A percentile compares a stretch with the other conserved stretches of the same genome.
Evolutionary conservation across 2,113 vertebrate genomes (phyloP).

Genomic region (Gila orcuttii): DNA sequence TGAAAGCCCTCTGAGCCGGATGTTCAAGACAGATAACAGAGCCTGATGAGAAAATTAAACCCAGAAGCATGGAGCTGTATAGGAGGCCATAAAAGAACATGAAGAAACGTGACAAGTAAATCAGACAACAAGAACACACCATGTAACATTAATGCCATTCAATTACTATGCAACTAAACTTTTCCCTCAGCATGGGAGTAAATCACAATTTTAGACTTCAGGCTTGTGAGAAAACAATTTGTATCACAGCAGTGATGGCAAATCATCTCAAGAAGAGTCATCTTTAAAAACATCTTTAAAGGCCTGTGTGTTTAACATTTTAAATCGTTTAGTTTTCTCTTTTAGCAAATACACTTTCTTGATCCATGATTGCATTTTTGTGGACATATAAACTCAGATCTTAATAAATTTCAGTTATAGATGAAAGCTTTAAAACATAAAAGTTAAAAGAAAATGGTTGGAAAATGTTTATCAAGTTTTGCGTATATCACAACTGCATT

Average conservation of each 20-base stretch:
- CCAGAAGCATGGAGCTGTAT: background rate
- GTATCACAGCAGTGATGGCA: background rate
- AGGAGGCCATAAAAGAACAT: background rate
- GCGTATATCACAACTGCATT: too few species aligned
- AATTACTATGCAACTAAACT: background rate
- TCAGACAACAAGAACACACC: constrained; percentile 3
- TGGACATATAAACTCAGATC: background rate
- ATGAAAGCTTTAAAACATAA: background rate
- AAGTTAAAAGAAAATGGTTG: too few species aligned
- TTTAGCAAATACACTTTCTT: background rate
- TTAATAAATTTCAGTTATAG: background rate
- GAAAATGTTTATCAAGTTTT: too few species aligned
- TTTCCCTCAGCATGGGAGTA: background rate
- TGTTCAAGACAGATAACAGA: background rate
- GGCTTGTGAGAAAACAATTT: constrained; percentile 11
- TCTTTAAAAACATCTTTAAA: background rate
- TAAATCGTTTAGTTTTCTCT: background rate
- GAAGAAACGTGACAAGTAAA: background rate
- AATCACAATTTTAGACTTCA: background rate
- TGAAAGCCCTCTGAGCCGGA: background rate
- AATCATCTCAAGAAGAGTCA: background rate
- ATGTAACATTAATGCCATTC: background rate
- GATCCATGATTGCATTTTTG: background rate
- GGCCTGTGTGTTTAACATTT: background rate
- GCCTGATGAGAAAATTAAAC: background rate